Conservation (phyloP, 53 echinoderm and acorn worm genomes). For the Antedon mediterranea region DNA sequence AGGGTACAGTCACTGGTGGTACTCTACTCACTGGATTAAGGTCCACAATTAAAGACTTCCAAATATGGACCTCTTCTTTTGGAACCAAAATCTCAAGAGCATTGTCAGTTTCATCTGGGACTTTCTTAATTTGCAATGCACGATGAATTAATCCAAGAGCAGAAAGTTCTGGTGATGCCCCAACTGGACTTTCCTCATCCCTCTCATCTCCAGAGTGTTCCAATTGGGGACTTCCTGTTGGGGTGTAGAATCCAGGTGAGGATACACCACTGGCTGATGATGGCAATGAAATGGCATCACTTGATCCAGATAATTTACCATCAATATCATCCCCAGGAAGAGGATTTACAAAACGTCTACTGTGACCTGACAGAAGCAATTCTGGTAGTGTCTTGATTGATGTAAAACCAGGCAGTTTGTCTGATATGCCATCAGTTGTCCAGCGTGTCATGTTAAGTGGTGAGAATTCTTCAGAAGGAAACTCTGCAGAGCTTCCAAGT, state of each 20-base stretch:
- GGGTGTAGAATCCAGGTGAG: conserved; percentile 58
- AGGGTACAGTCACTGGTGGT: not conserved
- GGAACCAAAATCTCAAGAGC: conserved; percentile 5
- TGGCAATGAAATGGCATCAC: not conserved
- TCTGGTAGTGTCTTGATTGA: not conserved
- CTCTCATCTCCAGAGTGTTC: conserved; percentile 11
- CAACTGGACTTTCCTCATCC: conserved; percentile 1
- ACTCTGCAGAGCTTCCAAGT: not conserved
- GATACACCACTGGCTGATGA: conserved; percentile 31
- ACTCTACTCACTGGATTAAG: not conserved
- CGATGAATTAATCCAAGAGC: conserved; percentile 32
- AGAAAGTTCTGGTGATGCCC: conserved; percentile 24
- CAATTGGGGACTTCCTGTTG: conserved; percentile 51
- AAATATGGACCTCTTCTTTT: conserved; percentile 7
- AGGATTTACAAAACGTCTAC: not conserved
- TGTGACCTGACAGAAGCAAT: not conserved
- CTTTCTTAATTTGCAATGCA: conserved; percentile 35
- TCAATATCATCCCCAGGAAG: not conserved
- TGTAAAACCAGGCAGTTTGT: not conserved
- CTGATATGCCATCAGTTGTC: not conserved
- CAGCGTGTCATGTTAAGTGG: not conserved
- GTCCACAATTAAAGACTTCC: conserved; percentile 2
- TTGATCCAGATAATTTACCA: not conserved
- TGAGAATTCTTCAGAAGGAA: not conserved
- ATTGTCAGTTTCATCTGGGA: conserved; percentile 12